These are phyloP conservation scores for Pseudoatta argentina DNA, from an alignment of 1,140 invertebrate species.

Conservation along the genomic window DNA sequence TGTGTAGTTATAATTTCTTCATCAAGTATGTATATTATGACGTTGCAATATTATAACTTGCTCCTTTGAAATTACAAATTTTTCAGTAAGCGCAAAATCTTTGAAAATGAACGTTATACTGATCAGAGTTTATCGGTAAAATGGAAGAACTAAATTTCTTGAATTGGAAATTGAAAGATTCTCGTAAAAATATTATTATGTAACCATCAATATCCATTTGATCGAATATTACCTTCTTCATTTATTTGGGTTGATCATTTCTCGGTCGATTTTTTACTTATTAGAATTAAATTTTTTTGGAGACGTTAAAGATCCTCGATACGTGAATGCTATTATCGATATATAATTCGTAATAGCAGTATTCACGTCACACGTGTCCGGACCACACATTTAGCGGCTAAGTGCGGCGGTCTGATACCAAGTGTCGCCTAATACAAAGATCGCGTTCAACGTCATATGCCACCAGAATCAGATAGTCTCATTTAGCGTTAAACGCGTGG, in stretches of 20 bases:
- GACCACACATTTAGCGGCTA: constrained; percentile 1
- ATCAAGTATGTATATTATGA: background rate
- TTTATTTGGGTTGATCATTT: too few relatives aligned
- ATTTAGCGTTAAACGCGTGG: constrained; percentile 41
- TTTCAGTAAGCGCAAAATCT: background rate
- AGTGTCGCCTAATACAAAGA: constrained; percentile 45
- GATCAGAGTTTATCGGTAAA: background rate
- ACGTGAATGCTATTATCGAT: background rate
- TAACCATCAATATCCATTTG: too few relatives aligned
- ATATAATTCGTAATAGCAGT: constrained; percentile 16
- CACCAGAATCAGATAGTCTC: constrained; percentile 48
- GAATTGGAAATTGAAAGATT: too few relatives aligned
- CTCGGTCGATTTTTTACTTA: too few relatives aligned
- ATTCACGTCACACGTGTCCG: constrained; percentile 19
- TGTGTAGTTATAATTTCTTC: constrained; percentile 4
- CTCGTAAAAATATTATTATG: too few relatives aligned
- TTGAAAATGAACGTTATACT: background rate
- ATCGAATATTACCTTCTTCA: too few relatives aligned
- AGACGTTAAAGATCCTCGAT: too few relatives aligned
- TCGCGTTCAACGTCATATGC: constrained; percentile 35
- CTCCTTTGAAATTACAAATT: background rate
- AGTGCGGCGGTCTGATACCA: constrained; percentile 5
- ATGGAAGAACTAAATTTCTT: background rate
- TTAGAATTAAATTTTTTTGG: too few relatives aligned
- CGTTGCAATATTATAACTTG: background rate